These are phyloP conservation scores for Uromys caudimaculatus DNA, from an alignment of 2,797 vertebrate species.

Conservation along the genomic window DNA sequence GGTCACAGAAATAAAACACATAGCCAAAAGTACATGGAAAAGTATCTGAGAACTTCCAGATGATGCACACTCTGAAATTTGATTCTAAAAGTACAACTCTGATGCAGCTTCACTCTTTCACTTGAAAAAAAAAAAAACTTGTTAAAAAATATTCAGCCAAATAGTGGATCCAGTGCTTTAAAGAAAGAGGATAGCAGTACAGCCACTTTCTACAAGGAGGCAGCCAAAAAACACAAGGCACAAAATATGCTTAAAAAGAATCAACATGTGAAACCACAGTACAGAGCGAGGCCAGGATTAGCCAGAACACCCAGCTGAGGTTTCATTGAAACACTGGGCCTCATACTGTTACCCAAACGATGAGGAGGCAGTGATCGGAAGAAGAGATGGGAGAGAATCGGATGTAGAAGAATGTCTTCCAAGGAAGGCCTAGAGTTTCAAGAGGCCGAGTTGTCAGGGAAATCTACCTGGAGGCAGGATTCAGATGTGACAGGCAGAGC, in stretches of 20 bases:
- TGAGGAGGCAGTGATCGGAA: neutral
- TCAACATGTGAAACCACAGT: neutral
- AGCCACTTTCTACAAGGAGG: neutral
- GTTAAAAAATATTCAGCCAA: neutral
- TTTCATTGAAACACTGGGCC: neutral
- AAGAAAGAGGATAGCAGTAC: neutral
- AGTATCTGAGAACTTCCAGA: neutral
- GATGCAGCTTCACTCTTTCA: neutral
- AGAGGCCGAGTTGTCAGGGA: too few relatives aligned
- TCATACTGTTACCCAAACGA: neutral
- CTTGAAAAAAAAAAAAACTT: neutral
- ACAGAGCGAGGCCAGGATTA: neutral
- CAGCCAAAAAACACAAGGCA: neutral
- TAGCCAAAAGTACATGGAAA: neutral
- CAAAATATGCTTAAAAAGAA: neutral
- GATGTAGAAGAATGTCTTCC: neutral
- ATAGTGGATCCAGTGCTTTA: neutral
- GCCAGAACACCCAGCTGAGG: neutral
- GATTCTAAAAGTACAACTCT: neutral
- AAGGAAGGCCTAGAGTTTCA: neutral
- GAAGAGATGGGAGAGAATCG: neutral
- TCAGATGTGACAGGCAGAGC: neutral
- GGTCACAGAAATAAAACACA: neutral
- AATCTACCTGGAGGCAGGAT: rapidly evolving
- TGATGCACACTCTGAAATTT: neutral